Base-by-base conservation (phyloP, 2,113 vertebrate genomes). In the Pseudorhombus dupliciocellatus region DNA sequence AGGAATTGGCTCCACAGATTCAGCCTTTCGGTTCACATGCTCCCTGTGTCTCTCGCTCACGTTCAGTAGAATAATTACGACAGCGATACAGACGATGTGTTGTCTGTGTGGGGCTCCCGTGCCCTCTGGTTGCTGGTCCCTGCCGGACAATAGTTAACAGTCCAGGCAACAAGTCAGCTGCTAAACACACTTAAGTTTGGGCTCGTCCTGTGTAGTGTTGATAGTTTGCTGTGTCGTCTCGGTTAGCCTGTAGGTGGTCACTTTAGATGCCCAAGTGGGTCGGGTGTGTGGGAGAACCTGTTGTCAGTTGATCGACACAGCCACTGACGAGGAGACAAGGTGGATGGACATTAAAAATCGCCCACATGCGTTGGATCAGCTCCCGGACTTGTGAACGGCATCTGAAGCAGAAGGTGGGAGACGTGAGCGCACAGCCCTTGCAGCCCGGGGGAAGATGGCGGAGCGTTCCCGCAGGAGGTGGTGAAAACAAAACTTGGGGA, bases 341-440 rank as follows among this genome's bases (percentile, higher is more conserved):
- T 88, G 73, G 74, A 94, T 94, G 91, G 84, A 86, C 91, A 92
- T 93, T 92, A 90, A 44, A 89, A 94, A 86, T 97, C 96, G 97
- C 95, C 96, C 96, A 96, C 96, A 97, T 98, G 97, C 96, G 88
- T 95, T 95, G 95, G 95, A 94, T 94, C 94, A 94, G 90, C 84
- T 93, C 88, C 85, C 90, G 94, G 92, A 94, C 95, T 93, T 91
- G 94, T 95, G 95, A 95, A 94, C 92, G 94, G 94, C 92, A 94
- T 93, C 87, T 85, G 93, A 94, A 93, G 87, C 84, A 77, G 93
- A 91, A 93, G 95, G 94, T 92, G 94, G 94, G 91, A 92, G 92
- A 93, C 88, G 90, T 90, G 93, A 95, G 93, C 94, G 93, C 94
- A 86, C 94, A 95, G 83, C 90, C 93, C 91, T 94, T 91, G 91